These are phyloP conservation scores for Agrenia bidenticulata DNA, from an alignment of 2,888 invertebrate species.

Conservation along the genomic window DNA sequence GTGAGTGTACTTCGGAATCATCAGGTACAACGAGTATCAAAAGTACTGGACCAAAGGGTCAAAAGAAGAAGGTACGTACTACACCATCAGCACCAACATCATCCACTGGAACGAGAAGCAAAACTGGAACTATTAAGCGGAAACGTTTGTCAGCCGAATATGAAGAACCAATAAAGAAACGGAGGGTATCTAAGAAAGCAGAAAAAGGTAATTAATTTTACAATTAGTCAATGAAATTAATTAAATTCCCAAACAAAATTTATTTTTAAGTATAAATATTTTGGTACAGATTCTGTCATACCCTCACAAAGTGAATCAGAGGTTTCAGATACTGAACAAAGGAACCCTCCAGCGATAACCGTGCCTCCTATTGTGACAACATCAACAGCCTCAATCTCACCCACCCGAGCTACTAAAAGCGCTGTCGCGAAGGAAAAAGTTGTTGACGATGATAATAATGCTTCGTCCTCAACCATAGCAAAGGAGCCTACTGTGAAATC, in stretches of 20 bases:
- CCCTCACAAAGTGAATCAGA: conserved; percentile 38
- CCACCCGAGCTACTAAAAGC: not conserved
- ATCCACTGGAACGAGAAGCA: conserved; percentile 25
- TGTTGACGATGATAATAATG: not conserved
- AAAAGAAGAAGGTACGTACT: conserved; percentile 56
- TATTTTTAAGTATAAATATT: too few relatives aligned
- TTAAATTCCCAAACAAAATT: too few relatives aligned
- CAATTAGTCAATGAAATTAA: too few relatives aligned
- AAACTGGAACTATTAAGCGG: conserved; percentile 22
- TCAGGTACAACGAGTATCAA: conserved; percentile 56
- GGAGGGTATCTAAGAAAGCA: conserved; percentile 16
- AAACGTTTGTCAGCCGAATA: conserved; percentile 9
- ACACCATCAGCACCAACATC: conserved; percentile 19
- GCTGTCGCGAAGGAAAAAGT: not conserved
- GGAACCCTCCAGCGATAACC: conserved; percentile 8
- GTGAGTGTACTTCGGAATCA: conserved; percentile 50
- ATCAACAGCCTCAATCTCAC: not conserved
- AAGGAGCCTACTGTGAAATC: not conserved
- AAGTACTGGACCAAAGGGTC: conserved; percentile 55
- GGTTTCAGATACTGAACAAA: conserved; percentile 40
- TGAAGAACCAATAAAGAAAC: conserved; percentile 15
- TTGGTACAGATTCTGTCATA: not conserved
- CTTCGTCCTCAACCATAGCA: too few relatives aligned
- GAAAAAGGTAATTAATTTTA: conserved; percentile 15
- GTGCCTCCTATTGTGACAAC: not conserved